These are phyloP conservation scores for Aleiodes leptofemur DNA, from an alignment of 2,888 invertebrate genomes.

Conservation along the genomic window DNA sequence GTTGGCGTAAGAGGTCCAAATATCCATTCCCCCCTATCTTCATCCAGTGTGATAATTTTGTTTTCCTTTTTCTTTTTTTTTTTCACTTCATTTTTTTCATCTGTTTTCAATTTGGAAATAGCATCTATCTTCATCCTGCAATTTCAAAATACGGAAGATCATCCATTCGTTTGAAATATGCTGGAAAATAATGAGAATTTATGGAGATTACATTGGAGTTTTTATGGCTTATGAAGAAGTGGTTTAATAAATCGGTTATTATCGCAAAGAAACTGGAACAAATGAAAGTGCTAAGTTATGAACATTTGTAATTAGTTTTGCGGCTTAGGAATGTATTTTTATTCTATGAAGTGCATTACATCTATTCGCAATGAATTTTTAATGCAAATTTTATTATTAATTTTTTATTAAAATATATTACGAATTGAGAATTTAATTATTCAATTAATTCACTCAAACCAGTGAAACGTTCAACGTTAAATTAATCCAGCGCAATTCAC, in stretches of 20 bases:
- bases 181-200: not conserved
- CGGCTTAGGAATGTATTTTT: slow-evolving; percentile 2
- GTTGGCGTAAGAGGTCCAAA: slow-evolving; percentile 72
- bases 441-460: too few species aligned
- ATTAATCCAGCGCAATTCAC: too few species aligned
- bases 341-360: not conserved
- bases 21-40: slow-evolving; percentile 51
- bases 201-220: slow-evolving; percentile 3
- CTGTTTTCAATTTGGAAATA: not conserved
- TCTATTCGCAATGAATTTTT: not conserved
- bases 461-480: too few species aligned
- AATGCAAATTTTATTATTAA: not conserved
- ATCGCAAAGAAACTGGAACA: slow-evolving; percentile 26
- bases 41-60: slow-evolving; percentile 42
- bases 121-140: too few species aligned
- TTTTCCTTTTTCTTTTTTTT: not conserved
- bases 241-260: slow-evolving; percentile 27
- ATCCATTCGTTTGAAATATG: slow-evolving; percentile 1
- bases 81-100: not conserved
- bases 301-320: slow-evolving; percentile 22
- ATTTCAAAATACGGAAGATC: slow-evolving; percentile 5
- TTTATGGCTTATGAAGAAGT: slow-evolving; percentile 14
- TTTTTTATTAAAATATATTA: too few species aligned
- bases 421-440: too few species aligned
- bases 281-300: slow-evolving; percentile 24